Base-by-base conservation (phyloP, 2,888 invertebrate species). In the Archips xylosteana region DNA sequence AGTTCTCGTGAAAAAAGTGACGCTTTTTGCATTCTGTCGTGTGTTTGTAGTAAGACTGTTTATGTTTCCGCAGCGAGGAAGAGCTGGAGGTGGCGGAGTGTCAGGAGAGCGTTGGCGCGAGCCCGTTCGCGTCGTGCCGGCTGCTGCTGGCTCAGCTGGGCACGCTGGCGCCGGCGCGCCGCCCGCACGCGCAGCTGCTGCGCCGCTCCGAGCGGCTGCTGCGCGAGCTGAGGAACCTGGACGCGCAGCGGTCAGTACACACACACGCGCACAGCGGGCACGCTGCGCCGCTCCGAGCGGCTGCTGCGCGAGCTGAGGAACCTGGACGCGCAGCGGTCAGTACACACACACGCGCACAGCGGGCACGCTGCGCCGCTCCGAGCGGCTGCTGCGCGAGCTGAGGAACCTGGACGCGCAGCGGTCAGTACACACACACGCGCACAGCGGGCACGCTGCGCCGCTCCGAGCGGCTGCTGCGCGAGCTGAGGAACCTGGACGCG, bases 91-190 rank as follows among this genome's bases (percentile, higher is more conserved):
- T 91, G 34, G 62, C 66, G 6, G 71, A 72, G 36, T 66, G 34
- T 95, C 79, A 77, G 91, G 77, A 88, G 94, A 51, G 54, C 47
- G 72, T 51, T 0, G 73, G 78, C 85, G 92, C 71, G 92, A 95
- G 96, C 32, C 96, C 97, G 69, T 98, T 98, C 90, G 97, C 97
- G 86, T 97, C 96, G 89, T 98, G 98, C 86, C 96, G 99, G 0
- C 95, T 98, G 80, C 91, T 99, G n/a, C 97, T 99, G 82, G 97
- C 98, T 74, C 99, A 99, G 87, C 93, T 99, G 76, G 99, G 99
- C 34, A 95, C 98, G 70, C 96, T 98, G 39, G 97, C 98, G 13
- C 99, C 99, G 96, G 98, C 99, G 83, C 96, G 98, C 23, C 95
- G 99, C 32, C 95, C 96, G 70, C 96, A 97, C 78, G 96, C 99